Conservation (phyloP, 2,888 invertebrate species). For the Ditula angustiorana region DNA sequence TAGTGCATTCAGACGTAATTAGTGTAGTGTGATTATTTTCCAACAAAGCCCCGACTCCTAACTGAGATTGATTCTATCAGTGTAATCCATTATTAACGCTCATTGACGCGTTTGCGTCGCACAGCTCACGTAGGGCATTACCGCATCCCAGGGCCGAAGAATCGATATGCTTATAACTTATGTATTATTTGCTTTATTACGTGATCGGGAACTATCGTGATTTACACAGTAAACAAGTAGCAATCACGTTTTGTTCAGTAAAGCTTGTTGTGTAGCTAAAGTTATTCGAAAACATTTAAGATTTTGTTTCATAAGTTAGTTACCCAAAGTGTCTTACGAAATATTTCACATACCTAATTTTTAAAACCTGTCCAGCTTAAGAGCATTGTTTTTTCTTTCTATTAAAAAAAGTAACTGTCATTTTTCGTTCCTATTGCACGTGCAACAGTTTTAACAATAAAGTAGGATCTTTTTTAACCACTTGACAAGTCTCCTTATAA, state of each 20-base stretch:
- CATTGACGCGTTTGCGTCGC: constrained; percentile 59
- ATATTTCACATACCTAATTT: too few species aligned
- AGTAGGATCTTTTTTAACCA: too few species aligned
- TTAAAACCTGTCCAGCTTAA: too few species aligned
- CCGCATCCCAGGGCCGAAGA: constrained; percentile 52
- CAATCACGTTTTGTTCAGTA: background rate
- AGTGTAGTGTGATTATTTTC: constrained; percentile 15
- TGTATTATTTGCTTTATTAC: constrained; percentile 54
- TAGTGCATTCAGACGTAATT: background rate
- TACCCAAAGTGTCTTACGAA: too few species aligned
- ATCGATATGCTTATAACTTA: constrained; percentile 72
- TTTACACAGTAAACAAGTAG: background rate
- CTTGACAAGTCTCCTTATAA: too few species aligned
- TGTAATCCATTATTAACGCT: constrained; percentile 72
- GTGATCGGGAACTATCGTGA: constrained; percentile 12
- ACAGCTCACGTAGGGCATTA: constrained; percentile 57
- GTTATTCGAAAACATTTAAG: too few species aligned
- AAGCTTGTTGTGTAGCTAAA: too few species aligned
- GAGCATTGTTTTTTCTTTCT: too few species aligned
- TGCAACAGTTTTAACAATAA: too few species aligned
- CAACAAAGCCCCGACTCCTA: constrained; percentile 45
- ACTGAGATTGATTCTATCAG: constrained; percentile 67
- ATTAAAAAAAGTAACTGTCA: too few species aligned
- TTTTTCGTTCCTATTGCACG: too few species aligned
- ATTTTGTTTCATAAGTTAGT: too few species aligned